phyloP scores from a whole-genome alignment of 2,888 invertebrate species.

The Pedicia rivosa region DNA sequence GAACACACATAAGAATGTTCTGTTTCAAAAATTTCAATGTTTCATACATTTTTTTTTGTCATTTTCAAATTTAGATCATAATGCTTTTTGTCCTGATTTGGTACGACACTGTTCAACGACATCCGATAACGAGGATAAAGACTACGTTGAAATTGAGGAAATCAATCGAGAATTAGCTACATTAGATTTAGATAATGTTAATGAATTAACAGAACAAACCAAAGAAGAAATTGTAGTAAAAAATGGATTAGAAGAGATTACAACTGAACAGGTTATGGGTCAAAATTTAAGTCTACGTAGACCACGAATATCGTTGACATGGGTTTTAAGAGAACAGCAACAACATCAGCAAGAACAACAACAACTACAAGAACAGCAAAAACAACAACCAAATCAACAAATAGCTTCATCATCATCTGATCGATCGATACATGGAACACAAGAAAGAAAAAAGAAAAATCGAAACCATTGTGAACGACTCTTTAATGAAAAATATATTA shows the following conservation, averaged over 20 bases:
- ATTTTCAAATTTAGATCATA: background rate
- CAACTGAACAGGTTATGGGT: slow-evolving; percentile 26
- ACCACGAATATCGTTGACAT: slow-evolving; percentile 56
- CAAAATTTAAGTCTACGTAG: slow-evolving; percentile 36
- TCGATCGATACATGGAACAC: too few relatives aligned
- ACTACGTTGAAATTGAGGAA: background rate
- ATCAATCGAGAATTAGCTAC: too few relatives aligned
- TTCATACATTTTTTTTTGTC: too few relatives aligned
- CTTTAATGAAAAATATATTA: too few relatives aligned
- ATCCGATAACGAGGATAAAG: background rate
- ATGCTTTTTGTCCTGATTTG: slow-evolving; percentile 3
- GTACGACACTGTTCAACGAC: slow-evolving; percentile 3
- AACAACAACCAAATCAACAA: too few relatives aligned
- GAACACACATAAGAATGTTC: too few relatives aligned
- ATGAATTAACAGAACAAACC: too few relatives aligned
- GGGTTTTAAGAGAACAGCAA: slow-evolving; percentile 53
- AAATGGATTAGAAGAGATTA: background rate
- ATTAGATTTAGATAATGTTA: too few relatives aligned
- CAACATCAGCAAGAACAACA: slow-evolving; percentile 15
- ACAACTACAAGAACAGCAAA: slow-evolving; percentile 10
- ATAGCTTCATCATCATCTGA: slow-evolving; percentile 9
- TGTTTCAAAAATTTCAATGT: too few relatives aligned
- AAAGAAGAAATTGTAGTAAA: background rate
- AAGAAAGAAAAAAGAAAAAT: too few relatives aligned
- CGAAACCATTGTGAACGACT: too few relatives aligned